These are phyloP conservation scores for Gambusia holbrooki DNA, from an alignment of 2,113 vertebrate genomes.

Conservation along the genomic window DNA sequence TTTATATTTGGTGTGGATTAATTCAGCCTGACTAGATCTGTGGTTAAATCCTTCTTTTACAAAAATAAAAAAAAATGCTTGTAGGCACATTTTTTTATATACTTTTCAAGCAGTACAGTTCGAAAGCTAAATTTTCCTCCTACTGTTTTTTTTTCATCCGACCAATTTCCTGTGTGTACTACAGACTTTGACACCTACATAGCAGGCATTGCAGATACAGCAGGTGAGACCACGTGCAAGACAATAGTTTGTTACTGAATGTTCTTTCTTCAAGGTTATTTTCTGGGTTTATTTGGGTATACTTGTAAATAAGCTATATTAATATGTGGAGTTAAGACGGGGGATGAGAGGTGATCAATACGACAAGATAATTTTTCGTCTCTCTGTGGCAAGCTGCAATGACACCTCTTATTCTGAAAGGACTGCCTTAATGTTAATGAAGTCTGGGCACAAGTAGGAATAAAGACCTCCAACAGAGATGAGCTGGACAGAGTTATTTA, in stretches of 20 bases:
- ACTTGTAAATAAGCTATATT: slow-evolving; percentile 15
- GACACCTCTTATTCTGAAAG: slow-evolving; percentile 58
- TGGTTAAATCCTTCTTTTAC: no score
- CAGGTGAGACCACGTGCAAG: not conserved
- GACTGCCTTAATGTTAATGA: slow-evolving; percentile 54
- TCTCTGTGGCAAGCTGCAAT: slow-evolving; percentile 36
- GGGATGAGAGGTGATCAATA: slow-evolving; percentile 21
- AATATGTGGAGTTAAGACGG: not conserved
- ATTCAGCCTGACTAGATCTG: slow-evolving; percentile 2
- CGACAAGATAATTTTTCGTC: slow-evolving; percentile 58
- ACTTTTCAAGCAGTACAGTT: not conserved
- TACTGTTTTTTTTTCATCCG: not conserved
- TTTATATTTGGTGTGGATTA: not conserved
- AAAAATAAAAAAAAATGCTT: not conserved
- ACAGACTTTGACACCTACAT: slow-evolving; percentile 7
- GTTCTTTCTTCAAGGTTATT: not conserved
- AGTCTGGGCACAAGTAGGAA: slow-evolving; percentile 35
- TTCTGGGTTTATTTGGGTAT: not conserved
- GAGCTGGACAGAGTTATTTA: slow-evolving; percentile 18
- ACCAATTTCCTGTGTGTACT: slow-evolving; percentile 14
- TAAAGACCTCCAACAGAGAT: slow-evolving; percentile 21
- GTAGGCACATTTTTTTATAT: not conserved
- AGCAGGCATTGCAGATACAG: not conserved
- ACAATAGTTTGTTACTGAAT: not conserved
- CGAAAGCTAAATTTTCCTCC: not conserved